Evolutionary conservation across 2,113 vertebrate species (phyloP), one percentile per base, ranked within the genome.

Genomic region (Marmota monax): DNA sequence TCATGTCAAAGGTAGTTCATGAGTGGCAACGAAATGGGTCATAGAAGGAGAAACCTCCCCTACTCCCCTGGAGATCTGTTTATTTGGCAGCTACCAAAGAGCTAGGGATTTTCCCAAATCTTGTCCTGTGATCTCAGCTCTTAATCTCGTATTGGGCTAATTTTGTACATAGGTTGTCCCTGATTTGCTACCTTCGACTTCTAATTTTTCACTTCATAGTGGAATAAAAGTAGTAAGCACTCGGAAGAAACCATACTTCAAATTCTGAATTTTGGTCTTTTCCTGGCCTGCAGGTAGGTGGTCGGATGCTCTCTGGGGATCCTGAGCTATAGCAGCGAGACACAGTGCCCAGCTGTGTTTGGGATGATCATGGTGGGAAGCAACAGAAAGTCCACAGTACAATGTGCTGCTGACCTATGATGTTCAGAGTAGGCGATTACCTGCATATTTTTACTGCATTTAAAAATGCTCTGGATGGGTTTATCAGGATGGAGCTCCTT

Each of bases 121-220:
- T 76, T 83, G 18, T 70, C 42, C 29, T 67, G 6, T n/a, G 77
- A 53, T 76, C 83, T 97, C 32, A 93, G 65, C 58, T 42, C 67
- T 83, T 84, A 78, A n/a, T 90, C 17, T 97, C 56, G 58, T 72
- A 39, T n/a, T 86, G 74, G 10, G 74, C 25, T 90, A 22, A 32
- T 86, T 70, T 93, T n/a, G 37, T 70, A n/a, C 20, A 23, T 6
- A 77, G 45, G 69, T 67, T 34, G 45, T 48, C 37, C 25, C 37
- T 34, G 37, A 56, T 27, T 42, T 42, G 34, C 25, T 25, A 53
- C 39, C 12, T 10, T 48, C 58, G 39, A 67, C 12, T 29, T 32
- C 34, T 6, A 77, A 25, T 34, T 65, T 53, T 76, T 29, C 9
- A 34, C 9, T 7, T 51, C 32, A 23, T 17, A 39, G 23, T 34